Evolutionary conservation across 2,888 invertebrate genomes (phyloP).

Genomic region (Tenthredo livida): DNA sequence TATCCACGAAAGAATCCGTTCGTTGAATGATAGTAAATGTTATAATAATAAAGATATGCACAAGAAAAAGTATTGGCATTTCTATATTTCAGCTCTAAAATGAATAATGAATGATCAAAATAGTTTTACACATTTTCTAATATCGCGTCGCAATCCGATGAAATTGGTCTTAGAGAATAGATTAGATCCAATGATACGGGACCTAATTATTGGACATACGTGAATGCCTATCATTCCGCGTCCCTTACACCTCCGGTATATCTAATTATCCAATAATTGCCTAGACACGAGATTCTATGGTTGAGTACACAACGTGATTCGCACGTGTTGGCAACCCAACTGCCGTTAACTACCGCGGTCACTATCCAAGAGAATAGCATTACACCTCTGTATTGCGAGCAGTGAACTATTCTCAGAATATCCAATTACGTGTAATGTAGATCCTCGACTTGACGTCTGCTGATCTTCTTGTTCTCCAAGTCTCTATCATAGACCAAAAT

Average conservation of each 20-base stretch:
- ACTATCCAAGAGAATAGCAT: conserved; percentile 38
- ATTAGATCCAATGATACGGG: background rate
- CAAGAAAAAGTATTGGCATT: background rate
- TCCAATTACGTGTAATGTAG: conserved; percentile 36
- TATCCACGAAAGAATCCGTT: background rate
- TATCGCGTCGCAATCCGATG: background rate
- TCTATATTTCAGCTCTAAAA: background rate
- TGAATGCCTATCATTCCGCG: conserved; percentile 22
- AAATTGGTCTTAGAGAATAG: background rate
- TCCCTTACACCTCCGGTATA: conserved; percentile 36
- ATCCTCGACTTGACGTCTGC: background rate
- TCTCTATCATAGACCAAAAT: background rate
- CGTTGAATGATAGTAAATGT: background rate
- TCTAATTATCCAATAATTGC: conserved; percentile 46
- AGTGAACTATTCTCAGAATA: conserved; percentile 8
- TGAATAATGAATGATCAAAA: background rate
- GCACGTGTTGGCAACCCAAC: conserved; percentile 20
- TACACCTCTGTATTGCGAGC: background rate
- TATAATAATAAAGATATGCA: background rate
- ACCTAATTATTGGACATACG: conserved; percentile 20
- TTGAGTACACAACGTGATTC: conserved; percentile 37
- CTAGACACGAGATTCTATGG: conserved; percentile 1
- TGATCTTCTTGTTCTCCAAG: background rate
- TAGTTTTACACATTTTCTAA: background rate
- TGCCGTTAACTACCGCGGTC: conserved; percentile 24